phyloP scores from a whole-genome alignment of 2,113 vertebrate species.

The Atractosteus spatula region DNA sequence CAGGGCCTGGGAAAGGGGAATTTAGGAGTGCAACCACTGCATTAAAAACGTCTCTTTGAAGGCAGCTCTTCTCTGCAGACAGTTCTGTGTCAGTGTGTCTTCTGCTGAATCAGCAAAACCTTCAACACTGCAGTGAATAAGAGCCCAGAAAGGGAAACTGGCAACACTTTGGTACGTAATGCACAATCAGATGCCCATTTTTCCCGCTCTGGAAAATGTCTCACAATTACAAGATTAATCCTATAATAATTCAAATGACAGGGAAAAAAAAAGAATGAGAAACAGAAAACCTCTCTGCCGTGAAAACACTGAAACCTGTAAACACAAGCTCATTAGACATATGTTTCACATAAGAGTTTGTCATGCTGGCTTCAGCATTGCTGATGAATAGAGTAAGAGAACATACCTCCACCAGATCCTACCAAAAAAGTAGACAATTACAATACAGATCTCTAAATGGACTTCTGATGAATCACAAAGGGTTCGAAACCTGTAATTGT shows the following conservation, averaged over 20 bases:
- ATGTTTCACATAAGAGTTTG: no score
- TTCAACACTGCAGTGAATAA: background rate
- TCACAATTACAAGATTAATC: conserved; percentile 11
- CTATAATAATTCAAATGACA: conserved; percentile 3
- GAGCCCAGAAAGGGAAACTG: background rate
- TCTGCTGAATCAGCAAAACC: conserved; percentile 16
- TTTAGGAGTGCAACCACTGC: background rate
- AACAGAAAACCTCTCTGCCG: background rate
- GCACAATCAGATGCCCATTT: background rate
- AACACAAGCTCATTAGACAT: no score
- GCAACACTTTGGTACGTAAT: background rate
- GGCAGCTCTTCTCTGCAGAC: background rate
- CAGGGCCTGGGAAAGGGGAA: background rate
- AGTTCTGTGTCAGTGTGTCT: background rate
- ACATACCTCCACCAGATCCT: no score
- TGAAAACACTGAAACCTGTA: no score
- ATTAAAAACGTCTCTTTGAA: background rate
- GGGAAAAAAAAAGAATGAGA: background rate
- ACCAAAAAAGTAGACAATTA: no score
- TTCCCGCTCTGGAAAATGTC: background rate
- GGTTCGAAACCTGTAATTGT: no score
- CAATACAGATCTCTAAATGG: no score
- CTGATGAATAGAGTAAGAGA: no score
- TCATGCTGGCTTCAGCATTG: no score
- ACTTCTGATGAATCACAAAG: no score